Evolutionary conservation across 2,797 vertebrate species (phyloP).

Genomic region (Tokudaia muenninki): DNA sequence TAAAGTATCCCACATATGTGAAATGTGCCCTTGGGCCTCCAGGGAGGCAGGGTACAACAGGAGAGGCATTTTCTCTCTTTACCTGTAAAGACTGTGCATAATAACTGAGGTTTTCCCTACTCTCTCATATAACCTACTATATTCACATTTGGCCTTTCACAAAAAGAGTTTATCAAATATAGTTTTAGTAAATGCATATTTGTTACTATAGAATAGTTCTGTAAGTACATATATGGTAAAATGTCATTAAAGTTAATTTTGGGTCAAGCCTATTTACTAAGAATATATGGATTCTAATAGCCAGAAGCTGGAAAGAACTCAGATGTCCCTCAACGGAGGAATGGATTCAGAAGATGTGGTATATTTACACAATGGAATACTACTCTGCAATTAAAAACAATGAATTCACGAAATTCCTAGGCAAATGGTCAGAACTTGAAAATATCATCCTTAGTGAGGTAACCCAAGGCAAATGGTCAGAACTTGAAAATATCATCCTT

Average conservation of each 20-base stretch:
- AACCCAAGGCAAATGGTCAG: too few relatives aligned
- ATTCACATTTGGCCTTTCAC: conserved; percentile 42
- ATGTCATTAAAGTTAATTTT: conserved; percentile 59
- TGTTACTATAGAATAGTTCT: background rate
- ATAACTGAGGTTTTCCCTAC: background rate
- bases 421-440: too few relatives aligned
- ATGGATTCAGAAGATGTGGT: too few relatives aligned
- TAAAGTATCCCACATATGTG: background rate
- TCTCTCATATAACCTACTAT: conserved; percentile 56
- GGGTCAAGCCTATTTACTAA: conserved; percentile 54
- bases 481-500: too few relatives aligned
- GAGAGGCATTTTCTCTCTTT: background rate
- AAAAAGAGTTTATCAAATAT: conserved; percentile 49
- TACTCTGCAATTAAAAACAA: too few relatives aligned
- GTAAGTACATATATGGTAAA: conserved; percentile 13
- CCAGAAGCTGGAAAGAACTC: too few relatives aligned
- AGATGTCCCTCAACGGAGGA: too few relatives aligned
- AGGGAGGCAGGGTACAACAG: background rate
- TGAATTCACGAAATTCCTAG: too few relatives aligned
- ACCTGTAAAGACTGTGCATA: background rate
- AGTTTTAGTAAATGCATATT: conserved; percentile 23
- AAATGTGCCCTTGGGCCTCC: background rate
- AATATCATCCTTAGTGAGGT: too few relatives aligned
- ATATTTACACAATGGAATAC: too few relatives aligned
- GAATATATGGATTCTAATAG: conserved; percentile 55